phyloP scores from a whole-genome alignment of 2,797 vertebrate species.

The Galago senegalensis region DNA sequence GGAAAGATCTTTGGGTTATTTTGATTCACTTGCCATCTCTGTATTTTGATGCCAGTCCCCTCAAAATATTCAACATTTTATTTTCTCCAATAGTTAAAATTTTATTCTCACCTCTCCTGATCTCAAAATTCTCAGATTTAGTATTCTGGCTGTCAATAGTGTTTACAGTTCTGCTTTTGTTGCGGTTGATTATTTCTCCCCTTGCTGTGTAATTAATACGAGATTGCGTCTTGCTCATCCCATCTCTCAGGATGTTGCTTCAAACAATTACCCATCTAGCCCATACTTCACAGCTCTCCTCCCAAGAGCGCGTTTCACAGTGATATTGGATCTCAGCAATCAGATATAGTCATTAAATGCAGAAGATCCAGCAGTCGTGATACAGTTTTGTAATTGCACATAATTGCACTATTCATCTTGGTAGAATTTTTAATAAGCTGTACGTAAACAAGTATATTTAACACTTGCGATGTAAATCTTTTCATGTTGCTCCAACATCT shows the following conservation, averaged over 20 bases:
- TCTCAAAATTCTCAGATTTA: constrained; percentile 77
- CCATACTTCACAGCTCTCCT: constrained; percentile 71
- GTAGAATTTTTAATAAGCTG: constrained; percentile 80
- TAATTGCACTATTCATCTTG: constrained; percentile 82
- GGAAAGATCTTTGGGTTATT: constrained; percentile 2
- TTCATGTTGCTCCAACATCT: constrained; percentile 53
- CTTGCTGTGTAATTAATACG: constrained; percentile 83
- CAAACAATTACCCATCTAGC: constrained; percentile 78
- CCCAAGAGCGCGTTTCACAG: constrained; percentile 81
- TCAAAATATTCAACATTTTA: constrained; percentile 23
- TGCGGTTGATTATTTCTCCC: constrained; percentile 77
- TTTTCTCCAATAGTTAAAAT: constrained; percentile 34
- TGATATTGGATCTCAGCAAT: constrained; percentile 84
- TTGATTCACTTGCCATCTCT: constrained; percentile 35
- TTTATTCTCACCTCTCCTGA: constrained; percentile 68
- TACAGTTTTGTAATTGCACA: constrained; percentile 83
- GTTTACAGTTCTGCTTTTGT: constrained; percentile 80
- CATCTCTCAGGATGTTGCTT: constrained; percentile 79
- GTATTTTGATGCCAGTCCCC: neutral
- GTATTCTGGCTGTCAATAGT: constrained; percentile 80
- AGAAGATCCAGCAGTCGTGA: constrained; percentile 77
- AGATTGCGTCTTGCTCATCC: constrained; percentile 72
- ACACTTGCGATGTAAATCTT: constrained; percentile 76
- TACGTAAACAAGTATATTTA: constrained; percentile 80
- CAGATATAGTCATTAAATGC: constrained; percentile 85